Evolutionary conservation across 2,888 invertebrate species (phyloP), one percentile per base, ranked within the genome.

Genomic region (Apomyelois bistriatella): DNA sequence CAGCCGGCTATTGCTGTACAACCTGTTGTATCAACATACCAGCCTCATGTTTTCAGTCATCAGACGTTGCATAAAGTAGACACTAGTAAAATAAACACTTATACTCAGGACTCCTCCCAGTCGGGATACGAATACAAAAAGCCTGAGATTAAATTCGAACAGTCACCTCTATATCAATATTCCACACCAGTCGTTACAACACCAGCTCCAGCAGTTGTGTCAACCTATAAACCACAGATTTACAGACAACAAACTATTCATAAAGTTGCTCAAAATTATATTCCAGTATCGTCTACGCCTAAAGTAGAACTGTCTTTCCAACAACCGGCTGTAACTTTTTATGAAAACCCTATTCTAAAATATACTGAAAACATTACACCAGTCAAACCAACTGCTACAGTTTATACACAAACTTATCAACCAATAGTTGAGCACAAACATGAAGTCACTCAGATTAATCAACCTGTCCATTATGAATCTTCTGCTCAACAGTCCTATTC

Each of bases 231-330:
- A 52, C 85, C 86, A 13, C 81, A 82, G 41, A 60, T 74, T 1
- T 85, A 79, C 59, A 85, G 79, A 52, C 85, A 87, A 9, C 80
- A 86, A 68, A 80, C 79, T 1, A 65, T 82, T 52, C 87, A 90
- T 52, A 82, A 84, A 59, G 63, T 80, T 37, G 74, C 72, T n/a
- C 74, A 76, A 54, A 70, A 74, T 13, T 65, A 70, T 55, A 54
- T 72, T 22, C 74, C 77, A 43, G 72, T 80, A 12, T 76, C 76
- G 5, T 71, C 84, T 10, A 82, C 85, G 35, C 78, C 85, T 48
- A 58, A 69, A 56, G 57, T 76, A 47, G 70, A 76, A 32, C 49
- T 77, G 38, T 58, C 72, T 0, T 84, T 82, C 58, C 72, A 79
- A 57, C 70, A 72, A 52, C 70, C 79, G 37, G 36, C 64, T 13